A percentile compares a stretch with the other conserved stretches of the same genome.
phyloP scores from a whole-genome alignment of 2,888 invertebrate species.

The Flexamia atlantica region DNA sequence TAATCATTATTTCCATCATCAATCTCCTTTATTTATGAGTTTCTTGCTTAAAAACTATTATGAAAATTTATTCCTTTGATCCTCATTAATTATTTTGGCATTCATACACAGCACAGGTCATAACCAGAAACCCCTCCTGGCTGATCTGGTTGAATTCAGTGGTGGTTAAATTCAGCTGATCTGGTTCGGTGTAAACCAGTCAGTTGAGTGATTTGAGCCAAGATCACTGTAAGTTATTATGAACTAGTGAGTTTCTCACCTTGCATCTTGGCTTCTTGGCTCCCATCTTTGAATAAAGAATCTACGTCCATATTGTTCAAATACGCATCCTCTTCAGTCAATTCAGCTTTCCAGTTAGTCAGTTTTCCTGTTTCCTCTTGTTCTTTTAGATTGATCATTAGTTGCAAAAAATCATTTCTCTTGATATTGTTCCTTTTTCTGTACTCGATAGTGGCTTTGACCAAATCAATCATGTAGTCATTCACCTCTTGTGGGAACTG shows the following conservation, averaged over 20 bases:
- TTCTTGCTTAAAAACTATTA: too few species aligned
- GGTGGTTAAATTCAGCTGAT: too few species aligned
- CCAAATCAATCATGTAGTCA: slow-evolving; percentile 75
- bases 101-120: too few species aligned
- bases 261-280: not conserved
- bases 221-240: not conserved
- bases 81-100: too few species aligned
- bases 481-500: slow-evolving; percentile 41
- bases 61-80: too few species aligned
- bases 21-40: too few species aligned
- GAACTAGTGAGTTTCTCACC: not conserved
- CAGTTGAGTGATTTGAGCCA: not conserved
- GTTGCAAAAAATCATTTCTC: slow-evolving; percentile 74
- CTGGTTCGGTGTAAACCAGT: not conserved
- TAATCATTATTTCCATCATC: too few species aligned
- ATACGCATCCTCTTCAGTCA: slow-evolving; percentile 33
- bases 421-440: slow-evolving; percentile 65
- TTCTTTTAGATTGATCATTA: slow-evolving; percentile 76
- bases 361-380: slow-evolving; percentile 18
- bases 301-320: slow-evolving; percentile 10
- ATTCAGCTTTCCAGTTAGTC: not conserved
- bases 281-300: not conserved
- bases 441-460: slow-evolving; percentile 64
- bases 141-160: too few species aligned
- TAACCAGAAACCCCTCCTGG: too few species aligned